A percentile compares a stretch with the other conserved stretches of the same genome.
Evolutionary conservation across 2,113 vertebrate genomes (phyloP).

Genomic region (Ciconia maguari): DNA sequence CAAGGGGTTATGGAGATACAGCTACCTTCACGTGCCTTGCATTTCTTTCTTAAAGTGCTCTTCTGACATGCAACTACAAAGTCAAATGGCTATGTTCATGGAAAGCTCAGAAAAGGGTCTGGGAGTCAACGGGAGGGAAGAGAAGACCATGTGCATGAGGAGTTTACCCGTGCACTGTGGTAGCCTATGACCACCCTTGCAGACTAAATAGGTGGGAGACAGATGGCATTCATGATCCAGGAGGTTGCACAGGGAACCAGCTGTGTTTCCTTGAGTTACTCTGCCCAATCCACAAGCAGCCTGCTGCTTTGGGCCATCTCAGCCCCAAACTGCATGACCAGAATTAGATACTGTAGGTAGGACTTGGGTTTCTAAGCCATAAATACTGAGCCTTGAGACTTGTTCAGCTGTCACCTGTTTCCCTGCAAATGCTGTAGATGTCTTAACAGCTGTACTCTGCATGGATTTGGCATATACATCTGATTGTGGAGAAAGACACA

Average conservation of each 20-base stretch:
- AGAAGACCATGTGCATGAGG: accelerated
- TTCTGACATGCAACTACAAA: background rate
- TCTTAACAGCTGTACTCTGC: background rate
- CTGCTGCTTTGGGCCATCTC: background rate
- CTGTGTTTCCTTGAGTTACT: background rate
- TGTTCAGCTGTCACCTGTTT: background rate
- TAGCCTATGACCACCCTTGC: too few relatives aligned
- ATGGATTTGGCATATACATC: background rate
- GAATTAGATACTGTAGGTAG: background rate
- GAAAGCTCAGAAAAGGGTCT: background rate
- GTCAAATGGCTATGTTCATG: background rate
- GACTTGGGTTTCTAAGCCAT: background rate
- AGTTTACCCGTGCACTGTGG: background rate
- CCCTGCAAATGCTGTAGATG: background rate
- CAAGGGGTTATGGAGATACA: background rate
- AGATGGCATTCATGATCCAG: background rate
- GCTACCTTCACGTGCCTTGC: background rate
- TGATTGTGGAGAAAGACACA: background rate
- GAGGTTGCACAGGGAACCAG: background rate
- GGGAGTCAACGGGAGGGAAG: background rate
- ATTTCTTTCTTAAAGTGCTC: background rate
- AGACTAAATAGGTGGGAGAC: background rate
- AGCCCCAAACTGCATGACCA: background rate
- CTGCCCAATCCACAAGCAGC: background rate
- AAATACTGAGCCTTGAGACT: background rate